Evolutionary conservation across 2,888 invertebrate species (phyloP).

Genomic region (Tetanocera ferruginea): DNA sequence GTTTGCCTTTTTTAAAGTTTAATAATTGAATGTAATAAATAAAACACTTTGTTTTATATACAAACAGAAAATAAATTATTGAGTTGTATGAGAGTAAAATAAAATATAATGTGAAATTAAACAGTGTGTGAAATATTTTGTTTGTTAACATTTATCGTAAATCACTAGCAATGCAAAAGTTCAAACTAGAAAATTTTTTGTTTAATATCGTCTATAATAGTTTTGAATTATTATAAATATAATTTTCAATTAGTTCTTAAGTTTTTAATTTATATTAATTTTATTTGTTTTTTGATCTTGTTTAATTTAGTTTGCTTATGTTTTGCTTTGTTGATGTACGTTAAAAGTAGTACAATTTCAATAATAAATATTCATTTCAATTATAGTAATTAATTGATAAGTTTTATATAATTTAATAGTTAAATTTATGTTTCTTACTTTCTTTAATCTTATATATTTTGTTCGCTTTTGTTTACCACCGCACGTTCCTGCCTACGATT

Average conservation of each 20-base stretch:
- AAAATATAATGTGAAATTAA: not conserved
- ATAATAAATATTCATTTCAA: conserved; percentile 28
- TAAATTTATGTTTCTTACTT: conserved; percentile 37
- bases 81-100: not conserved
- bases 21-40: conserved; percentile 15
- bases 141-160: conserved; percentile 23
- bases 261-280: conserved; percentile 14
- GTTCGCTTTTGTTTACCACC: conserved; percentile 61
- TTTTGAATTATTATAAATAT: conserved; percentile 31
- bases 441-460: conserved; percentile 46
- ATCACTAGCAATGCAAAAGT: conserved; percentile 29
- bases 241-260: conserved; percentile 17
- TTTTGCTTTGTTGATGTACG: conserved; percentile 22
- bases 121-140: not conserved
- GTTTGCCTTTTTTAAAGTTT: not conserved
- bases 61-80: conserved; percentile 8
- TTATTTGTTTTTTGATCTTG: conserved; percentile 26
- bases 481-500: conserved; percentile 71
- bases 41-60: conserved; percentile 23
- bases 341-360: conserved; percentile 34
- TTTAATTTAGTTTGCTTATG: conserved; percentile 11
- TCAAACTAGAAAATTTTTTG: conserved; percentile 28
- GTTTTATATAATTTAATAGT: conserved; percentile 37
- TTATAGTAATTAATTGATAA: conserved; percentile 31
- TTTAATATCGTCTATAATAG: conserved; percentile 12